A percentile compares a stretch with the other conserved stretches of the same genome.
Evolutionary conservation across 2,113 vertebrate species (phyloP).

Genomic region (Athene noctua): DNA sequence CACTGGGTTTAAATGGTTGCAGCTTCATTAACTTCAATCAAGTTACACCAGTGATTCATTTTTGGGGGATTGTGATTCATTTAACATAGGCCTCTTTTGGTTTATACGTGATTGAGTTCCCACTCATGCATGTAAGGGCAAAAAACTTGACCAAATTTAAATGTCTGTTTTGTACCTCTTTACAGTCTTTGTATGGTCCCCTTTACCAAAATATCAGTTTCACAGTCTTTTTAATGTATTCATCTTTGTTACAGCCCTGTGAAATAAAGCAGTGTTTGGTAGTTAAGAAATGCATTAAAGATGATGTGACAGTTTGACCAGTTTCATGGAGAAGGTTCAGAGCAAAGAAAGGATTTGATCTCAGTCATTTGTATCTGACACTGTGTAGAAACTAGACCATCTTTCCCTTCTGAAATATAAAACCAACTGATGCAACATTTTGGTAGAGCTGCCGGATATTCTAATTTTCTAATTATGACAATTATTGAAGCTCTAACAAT

Average conservation of each 20-base stretch:
- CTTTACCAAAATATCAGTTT: neutral
- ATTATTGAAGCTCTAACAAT: neutral
- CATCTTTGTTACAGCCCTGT: neutral
- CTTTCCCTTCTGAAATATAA: neutral
- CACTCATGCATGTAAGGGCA: neutral
- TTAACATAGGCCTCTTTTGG: neutral
- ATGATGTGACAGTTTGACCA: neutral
- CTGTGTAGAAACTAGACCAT: neutral
- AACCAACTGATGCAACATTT: neutral
- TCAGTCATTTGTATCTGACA: neutral
- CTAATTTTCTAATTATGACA: neutral
- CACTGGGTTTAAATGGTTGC: neutral
- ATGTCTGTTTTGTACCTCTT: neutral
- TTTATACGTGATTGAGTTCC: neutral
- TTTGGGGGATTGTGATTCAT: neutral
- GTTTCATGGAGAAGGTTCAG: neutral
- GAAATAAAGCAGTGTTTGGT: neutral
- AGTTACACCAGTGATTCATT: neutral
- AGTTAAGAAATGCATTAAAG: neutral
- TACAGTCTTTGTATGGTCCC: neutral
- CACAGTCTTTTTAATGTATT: neutral
- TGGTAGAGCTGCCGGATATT: neutral
- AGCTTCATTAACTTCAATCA: neutral
- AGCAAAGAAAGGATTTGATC: neutral
- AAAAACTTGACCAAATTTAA: neutral